These are phyloP conservation scores for Irena cyanogastra DNA, from an alignment of 2,113 vertebrate genomes.

Conservation along the genomic window DNA sequence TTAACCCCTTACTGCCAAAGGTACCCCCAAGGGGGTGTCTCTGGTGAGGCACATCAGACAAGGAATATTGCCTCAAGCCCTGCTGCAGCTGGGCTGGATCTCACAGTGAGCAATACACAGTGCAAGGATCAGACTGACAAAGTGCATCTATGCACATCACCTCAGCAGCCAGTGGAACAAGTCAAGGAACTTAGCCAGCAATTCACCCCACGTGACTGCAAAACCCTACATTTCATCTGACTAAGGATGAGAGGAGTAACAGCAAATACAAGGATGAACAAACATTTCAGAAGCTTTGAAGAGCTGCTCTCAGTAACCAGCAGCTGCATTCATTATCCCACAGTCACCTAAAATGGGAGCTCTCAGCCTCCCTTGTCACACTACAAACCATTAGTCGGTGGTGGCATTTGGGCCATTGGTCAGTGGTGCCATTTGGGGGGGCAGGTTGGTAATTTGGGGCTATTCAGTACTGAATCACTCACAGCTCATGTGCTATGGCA, in stretches of 20 bases:
- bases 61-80: not conserved
- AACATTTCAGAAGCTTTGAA: not conserved
- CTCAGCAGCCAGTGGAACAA: not conserved
- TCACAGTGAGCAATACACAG: not conserved
- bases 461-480: not conserved
- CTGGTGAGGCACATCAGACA: accelerated
- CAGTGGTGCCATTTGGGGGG: not conserved
- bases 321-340: not conserved
- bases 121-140: not conserved
- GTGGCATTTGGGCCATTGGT: not conserved
- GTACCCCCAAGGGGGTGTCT: accelerated
- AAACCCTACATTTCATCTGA: not conserved
- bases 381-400: not conserved
- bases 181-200: not conserved
- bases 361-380: not conserved
- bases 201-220: not conserved
- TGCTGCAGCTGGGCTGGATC: not conserved
- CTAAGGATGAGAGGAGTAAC: not conserved
- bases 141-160: not conserved
- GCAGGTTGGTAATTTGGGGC: accelerated
- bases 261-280: not conserved
- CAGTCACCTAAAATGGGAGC: not conserved
- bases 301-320: not conserved
- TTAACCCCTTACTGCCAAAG: not conserved
- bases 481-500: not conserved